phyloP scores from a whole-genome alignment of 2,888 invertebrate species.

The Vannuccia rotundouncinata region DNA sequence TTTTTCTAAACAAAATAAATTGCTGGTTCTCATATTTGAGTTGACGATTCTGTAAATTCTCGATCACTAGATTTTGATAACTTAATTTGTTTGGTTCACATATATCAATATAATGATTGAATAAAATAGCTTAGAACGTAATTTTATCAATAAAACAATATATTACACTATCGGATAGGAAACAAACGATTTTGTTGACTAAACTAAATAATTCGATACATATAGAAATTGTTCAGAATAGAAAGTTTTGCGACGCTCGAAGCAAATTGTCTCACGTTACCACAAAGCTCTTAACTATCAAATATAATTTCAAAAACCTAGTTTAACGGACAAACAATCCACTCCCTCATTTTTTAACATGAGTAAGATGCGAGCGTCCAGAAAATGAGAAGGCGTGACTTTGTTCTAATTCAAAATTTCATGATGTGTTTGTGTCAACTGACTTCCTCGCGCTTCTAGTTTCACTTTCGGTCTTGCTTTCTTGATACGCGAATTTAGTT shows the following conservation, averaged over 20 bases:
- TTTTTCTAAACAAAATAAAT: too few species aligned
- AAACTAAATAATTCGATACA: conserved; percentile 1
- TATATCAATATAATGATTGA: too few species aligned
- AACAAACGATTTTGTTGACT: neutral
- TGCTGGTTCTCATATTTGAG: too few species aligned
- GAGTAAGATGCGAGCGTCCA: neutral
- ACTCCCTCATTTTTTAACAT: neutral
- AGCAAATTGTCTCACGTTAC: conserved; percentile 10
- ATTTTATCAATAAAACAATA: too few species aligned
- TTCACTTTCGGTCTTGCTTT: neutral
- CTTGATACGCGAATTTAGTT: too few species aligned
- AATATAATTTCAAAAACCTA: neutral
- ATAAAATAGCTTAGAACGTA: too few species aligned
- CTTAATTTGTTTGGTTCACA: too few species aligned
- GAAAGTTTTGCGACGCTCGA: neutral
- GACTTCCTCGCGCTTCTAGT: neutral
- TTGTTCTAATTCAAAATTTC: neutral
- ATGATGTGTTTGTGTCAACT: neutral
- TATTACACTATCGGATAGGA: too few species aligned
- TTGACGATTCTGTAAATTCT: too few species aligned
- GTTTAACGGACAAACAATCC: neutral
- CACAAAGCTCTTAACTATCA: neutral
- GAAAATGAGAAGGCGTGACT: neutral
- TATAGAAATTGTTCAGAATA: neutral
- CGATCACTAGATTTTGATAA: too few species aligned